Percentiles rank a stretch among this genome's conserved stretches.
Conservation (phyloP, 2,113 vertebrate species). For the Empidonax traillii region DNA sequence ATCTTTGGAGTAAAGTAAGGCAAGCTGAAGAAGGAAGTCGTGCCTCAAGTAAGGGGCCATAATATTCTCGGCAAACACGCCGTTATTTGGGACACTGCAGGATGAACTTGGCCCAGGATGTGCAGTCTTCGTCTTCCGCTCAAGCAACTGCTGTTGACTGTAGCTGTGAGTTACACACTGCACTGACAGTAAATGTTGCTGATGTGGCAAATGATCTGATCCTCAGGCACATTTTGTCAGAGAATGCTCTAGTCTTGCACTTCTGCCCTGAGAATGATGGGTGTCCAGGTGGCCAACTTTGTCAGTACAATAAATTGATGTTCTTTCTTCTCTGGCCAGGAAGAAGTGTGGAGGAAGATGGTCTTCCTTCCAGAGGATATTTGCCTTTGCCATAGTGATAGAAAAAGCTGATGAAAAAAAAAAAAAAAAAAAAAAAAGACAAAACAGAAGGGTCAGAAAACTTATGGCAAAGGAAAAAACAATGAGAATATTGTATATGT, state of each 20-base stretch:
- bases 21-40: neutral
- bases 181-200: neutral
- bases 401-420: constrained; percentile 45
- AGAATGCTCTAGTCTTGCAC: neutral
- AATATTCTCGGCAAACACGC: neutral
- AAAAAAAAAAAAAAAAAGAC: neutral
- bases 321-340: neutral
- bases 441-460: constrained; percentile 46
- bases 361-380: constrained; percentile 56
- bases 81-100: neutral
- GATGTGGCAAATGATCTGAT: neutral
- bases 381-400: constrained; percentile 67
- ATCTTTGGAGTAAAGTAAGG: neutral
- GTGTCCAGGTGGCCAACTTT: neutral
- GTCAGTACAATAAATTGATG: neutral
- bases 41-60: neutral
- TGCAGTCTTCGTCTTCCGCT: neutral
- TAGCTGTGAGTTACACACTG: neutral
- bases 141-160: neutral
- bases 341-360: constrained; percentile 25
- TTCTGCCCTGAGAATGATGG: neutral
- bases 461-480: constrained; percentile 39
- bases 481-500: constrained; percentile 37
- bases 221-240: neutral
- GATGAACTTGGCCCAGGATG: neutral